These are phyloP conservation scores for Prunella himalayana DNA, from an alignment of 2,113 vertebrate species.

Conservation along the genomic window DNA sequence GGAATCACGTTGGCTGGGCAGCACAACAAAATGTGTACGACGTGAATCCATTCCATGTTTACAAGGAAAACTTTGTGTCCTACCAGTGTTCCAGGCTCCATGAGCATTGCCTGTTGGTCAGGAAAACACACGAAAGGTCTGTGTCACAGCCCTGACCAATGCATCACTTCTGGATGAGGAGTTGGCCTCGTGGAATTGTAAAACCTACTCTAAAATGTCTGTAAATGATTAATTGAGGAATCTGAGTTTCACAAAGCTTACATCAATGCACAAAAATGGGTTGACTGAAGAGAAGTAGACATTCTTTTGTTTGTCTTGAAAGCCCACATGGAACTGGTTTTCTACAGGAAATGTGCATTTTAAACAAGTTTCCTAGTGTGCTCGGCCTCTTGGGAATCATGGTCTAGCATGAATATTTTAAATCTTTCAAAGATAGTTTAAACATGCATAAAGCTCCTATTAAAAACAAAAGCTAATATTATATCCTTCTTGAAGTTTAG, in stretches of 20 bases:
- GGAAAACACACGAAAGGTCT: not conserved
- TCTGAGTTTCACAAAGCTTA: slow-evolving; percentile 52
- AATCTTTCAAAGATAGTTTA: slow-evolving; percentile 11
- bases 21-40: not conserved
- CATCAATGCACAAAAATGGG: slow-evolving; percentile 59
- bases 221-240: slow-evolving; percentile 62
- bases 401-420: slow-evolving; percentile 8
- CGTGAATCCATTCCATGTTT: not conserved
- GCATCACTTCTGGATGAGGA: not conserved
- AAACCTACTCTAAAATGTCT: slow-evolving; percentile 41
- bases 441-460: not conserved
- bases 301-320: slow-evolving; percentile 60
- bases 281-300: slow-evolving; percentile 62
- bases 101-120: not conserved
- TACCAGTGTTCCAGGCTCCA: not conserved
- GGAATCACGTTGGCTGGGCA: not conserved
- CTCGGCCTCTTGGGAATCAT: slow-evolving; percentile 36
- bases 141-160: not conserved
- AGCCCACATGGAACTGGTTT: slow-evolving; percentile 69
- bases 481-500: not conserved
- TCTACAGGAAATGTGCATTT: slow-evolving; percentile 70
- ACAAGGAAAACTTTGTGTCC: not conserved
- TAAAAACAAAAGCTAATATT: not conserved
- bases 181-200: not conserved
- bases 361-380: slow-evolving; percentile 59